phyloP scores from a whole-genome alignment of 2,888 invertebrate species.

The Hypselothyrea guttata region DNA sequence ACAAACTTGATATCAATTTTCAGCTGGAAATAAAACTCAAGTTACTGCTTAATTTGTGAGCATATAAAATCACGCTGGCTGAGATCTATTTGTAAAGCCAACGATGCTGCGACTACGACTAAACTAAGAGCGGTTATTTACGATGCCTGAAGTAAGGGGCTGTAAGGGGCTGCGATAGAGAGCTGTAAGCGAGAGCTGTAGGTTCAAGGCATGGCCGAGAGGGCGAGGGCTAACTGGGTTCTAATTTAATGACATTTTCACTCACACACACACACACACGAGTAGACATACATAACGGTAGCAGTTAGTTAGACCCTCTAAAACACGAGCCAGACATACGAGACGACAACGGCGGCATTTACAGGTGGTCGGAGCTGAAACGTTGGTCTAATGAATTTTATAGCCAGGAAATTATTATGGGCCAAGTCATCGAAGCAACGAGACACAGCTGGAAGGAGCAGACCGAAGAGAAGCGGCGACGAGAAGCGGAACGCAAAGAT shows the following conservation, averaged over 20 bases:
- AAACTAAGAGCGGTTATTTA: constrained; percentile 45
- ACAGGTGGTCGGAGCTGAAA: constrained; percentile 68
- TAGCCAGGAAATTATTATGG: constrained; percentile 78
- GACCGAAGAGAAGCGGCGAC: background rate
- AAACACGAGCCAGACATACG: constrained; percentile 52
- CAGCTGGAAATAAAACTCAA: constrained; percentile 18
- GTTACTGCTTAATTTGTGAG: constrained; percentile 44
- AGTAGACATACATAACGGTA: constrained; percentile 48
- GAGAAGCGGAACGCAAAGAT: background rate
- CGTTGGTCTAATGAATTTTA: constrained; percentile 78
- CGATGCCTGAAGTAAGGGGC: constrained; percentile 33
- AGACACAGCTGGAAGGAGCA: constrained; percentile 5
- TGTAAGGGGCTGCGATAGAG: constrained; percentile 6
- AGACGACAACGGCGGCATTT: constrained; percentile 49
- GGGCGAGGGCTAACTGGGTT: constrained; percentile 34
- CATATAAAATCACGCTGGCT: constrained; percentile 32
- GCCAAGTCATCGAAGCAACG: constrained; percentile 72
- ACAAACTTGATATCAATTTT: constrained; percentile 23
- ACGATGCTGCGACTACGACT: constrained; percentile 5
- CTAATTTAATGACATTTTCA: constrained; percentile 52
- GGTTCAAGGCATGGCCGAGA: constrained; percentile 19
- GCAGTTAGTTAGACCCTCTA: constrained; percentile 46
- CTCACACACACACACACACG: constrained; percentile 3
- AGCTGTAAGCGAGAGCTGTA: background rate
- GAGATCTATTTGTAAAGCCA: constrained; percentile 23